Percentiles rank a stretch among this genome's conserved stretches.
Evolutionary conservation across 2,113 vertebrate species (phyloP).

Genomic region (Zosterops lateralis): DNA sequence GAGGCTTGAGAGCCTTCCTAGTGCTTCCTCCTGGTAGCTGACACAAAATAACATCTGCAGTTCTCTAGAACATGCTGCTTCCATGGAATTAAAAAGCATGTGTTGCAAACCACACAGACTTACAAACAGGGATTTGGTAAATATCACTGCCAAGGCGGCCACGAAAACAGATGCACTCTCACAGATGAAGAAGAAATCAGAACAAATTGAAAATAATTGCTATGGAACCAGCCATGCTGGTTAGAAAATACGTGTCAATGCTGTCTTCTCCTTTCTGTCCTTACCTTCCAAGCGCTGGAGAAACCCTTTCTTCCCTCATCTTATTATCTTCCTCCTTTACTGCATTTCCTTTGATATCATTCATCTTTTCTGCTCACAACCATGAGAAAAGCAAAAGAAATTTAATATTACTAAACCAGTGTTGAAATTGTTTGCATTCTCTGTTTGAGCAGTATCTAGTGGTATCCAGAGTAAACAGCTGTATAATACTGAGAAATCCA

Average conservation of each 20-base stretch:
- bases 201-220: neutral
- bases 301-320: neutral
- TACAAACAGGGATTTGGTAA: neutral
- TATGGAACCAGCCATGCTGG: neutral
- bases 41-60: neutral
- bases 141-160: neutral
- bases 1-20: neutral
- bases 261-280: neutral
- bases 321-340: neutral
- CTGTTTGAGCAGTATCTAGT: neutral
- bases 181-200: neutral
- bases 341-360: neutral
- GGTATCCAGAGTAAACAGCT: neutral
- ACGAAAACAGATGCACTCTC: neutral
- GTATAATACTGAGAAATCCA: neutral
- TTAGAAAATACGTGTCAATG: neutral
- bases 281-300: neutral
- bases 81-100: neutral
- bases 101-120: neutral
- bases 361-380: neutral
- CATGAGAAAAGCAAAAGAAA: neutral
- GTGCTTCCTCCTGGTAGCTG: neutral
- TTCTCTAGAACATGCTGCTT: neutral
- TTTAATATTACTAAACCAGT: neutral
- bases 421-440: neutral